Percentiles rank a stretch among this genome's conserved stretches.
Conservation (phyloP, 2,888 invertebrate genomes). For the Hoplodrina blanda region DNA sequence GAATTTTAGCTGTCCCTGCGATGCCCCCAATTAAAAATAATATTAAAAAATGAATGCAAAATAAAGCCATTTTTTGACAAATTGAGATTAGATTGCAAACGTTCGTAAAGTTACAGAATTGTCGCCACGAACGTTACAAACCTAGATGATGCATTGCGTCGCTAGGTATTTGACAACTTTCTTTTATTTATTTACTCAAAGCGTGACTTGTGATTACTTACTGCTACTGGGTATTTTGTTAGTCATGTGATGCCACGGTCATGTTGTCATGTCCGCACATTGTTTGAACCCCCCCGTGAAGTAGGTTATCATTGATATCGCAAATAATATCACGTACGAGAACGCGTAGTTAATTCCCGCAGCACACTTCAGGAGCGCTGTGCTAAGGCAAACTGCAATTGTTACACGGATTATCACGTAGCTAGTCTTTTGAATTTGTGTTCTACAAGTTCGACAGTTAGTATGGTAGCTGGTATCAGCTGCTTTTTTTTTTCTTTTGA, state of each 20-base stretch:
- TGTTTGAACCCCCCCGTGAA: constrained; percentile 7
- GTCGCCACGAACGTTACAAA: constrained; percentile 1
- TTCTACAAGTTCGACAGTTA: constrained; percentile 5
- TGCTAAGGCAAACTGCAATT: background rate
- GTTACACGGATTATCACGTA: background rate
- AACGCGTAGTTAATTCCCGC: constrained; percentile 6
- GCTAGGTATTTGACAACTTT: constrained; percentile 49
- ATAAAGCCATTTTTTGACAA: too few relatives aligned
- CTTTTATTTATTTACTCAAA: constrained; percentile 53
- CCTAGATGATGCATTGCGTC: constrained; percentile 16
- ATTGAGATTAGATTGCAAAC: too few relatives aligned
- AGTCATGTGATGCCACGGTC: constrained; percentile 33
- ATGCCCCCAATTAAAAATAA: too few relatives aligned
- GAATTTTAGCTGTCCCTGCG: too few relatives aligned
- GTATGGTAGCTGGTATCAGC: background rate
- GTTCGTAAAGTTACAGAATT: too few relatives aligned
- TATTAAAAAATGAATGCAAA: too few relatives aligned
- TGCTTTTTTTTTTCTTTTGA: too few relatives aligned
- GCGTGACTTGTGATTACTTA: constrained; percentile 32
- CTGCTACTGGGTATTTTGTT: constrained; percentile 34
- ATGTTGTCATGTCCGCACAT: constrained; percentile 22
- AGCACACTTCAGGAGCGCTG: background rate
- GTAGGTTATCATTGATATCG: constrained; percentile 31
- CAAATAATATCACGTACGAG: constrained; percentile 40
- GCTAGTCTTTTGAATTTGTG: background rate